Conservation (phyloP, 2,888 invertebrate species). For the Protophormia terraenovae region DNA sequence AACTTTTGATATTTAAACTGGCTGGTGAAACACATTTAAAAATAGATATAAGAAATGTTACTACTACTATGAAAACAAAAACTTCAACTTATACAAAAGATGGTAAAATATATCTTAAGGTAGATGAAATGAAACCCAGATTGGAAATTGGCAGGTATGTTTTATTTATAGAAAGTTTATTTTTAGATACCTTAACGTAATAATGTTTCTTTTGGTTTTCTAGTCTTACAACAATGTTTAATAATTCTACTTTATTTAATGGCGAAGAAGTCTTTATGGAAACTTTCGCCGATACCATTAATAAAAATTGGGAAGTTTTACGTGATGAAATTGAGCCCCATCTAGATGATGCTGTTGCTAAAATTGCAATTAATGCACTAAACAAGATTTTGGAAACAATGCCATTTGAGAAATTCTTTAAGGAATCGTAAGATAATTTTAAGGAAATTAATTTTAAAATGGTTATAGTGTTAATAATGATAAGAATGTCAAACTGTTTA, state of each 20-base stretch:
- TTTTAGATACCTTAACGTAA: not conserved
- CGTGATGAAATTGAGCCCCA: constrained; percentile 53
- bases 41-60: constrained; percentile 36
- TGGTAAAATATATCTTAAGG: constrained; percentile 4
- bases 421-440: constrained; percentile 22
- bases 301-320: constrained; percentile 49
- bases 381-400: constrained; percentile 50
- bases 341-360: constrained; percentile 17
- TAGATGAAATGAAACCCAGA: constrained; percentile 19
- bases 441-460: constrained; percentile 17
- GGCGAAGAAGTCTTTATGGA: constrained; percentile 52
- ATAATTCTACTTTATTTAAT: constrained; percentile 57
- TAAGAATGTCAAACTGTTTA: no score
- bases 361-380: not conserved
- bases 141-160: constrained; percentile 29
- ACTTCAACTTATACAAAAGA: constrained; percentile 8
- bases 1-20: constrained; percentile 52
- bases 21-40: constrained; percentile 46
- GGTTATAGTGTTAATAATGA: no score
- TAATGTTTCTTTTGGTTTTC: no score
- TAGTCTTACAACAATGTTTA: no score
- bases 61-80: not conserved
- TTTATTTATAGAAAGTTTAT: not conserved
- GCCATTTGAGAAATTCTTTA: constrained; percentile 46
- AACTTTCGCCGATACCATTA: constrained; percentile 49